Evolutionary conservation across 2,797 vertebrate genomes (phyloP).

Genomic region (Distichodus sexfasciatus): DNA sequence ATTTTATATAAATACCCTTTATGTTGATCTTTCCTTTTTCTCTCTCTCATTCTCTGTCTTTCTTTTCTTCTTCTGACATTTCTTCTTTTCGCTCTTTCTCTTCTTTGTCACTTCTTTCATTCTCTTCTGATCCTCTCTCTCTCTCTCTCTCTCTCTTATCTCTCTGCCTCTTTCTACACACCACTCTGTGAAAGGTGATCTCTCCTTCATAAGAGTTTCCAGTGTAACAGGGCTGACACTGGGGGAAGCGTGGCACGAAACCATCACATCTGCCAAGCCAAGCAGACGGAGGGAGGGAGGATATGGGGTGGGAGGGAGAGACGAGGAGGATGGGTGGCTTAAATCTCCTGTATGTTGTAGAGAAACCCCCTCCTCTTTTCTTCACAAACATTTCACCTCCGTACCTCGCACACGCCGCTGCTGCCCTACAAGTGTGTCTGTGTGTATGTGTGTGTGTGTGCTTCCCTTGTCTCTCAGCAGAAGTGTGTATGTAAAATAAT

Average conservation of each 20-base stretch:
- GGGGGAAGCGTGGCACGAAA: conserved; percentile 57
- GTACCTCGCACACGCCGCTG: conserved; percentile 65
- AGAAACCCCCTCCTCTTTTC: conserved; percentile 52
- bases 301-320: conserved; percentile 14
- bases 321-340: conserved; percentile 55
- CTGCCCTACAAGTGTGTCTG: conserved; percentile 56
- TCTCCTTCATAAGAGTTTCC: conserved; percentile 62
- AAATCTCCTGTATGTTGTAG: conserved; percentile 74
- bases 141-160: too few relatives aligned
- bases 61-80: too few relatives aligned
- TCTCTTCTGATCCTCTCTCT: too few relatives aligned
- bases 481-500: too few relatives aligned
- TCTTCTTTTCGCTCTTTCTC: too few relatives aligned
- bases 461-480: too few relatives aligned
- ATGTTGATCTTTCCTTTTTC: too few relatives aligned
- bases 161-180: too few relatives aligned
- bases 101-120: too few relatives aligned
- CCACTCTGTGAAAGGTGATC: conserved; percentile 61
- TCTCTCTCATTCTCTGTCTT: too few relatives aligned
- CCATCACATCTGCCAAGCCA: conserved; percentile 78
- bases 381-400: conserved; percentile 73
- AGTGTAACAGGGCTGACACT: conserved; percentile 68
- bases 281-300: conserved; percentile 63
- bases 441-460: too few relatives aligned
- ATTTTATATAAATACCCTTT: too few relatives aligned